phyloP scores from a whole-genome alignment of 2,113 vertebrate genomes.

The crab-eating macaque (Macaca fascicularis) region DNA sequence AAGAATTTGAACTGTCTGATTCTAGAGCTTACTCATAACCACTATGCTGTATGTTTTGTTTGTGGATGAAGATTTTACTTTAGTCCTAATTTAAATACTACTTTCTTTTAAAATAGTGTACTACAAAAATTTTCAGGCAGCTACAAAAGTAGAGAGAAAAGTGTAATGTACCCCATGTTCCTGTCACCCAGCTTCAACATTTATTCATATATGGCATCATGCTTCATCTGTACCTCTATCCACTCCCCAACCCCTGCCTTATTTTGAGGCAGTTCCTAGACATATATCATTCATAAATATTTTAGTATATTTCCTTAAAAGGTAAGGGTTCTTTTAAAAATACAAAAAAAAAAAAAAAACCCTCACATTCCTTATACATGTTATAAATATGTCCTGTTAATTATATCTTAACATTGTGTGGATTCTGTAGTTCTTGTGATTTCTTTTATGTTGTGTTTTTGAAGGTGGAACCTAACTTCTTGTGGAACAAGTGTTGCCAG shows the following conservation, averaged over 20 bases:
- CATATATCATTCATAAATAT: constrained; percentile 42
- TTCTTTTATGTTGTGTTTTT: constrained; percentile 67
- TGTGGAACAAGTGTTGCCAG: constrained; percentile 98
- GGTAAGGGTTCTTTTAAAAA: constrained; percentile 19
- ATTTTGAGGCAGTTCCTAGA: constrained; percentile 1
- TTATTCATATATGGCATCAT: background rate
- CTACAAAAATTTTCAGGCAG: background rate
- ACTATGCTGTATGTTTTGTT: background rate
- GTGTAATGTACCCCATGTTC: background rate
- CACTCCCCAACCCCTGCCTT: background rate
- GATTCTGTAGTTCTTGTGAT: constrained; percentile 40
- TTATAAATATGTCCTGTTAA: constrained; percentile 5
- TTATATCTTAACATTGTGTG: background rate
- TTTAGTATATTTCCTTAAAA: constrained; percentile 30
- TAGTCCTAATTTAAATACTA: background rate
- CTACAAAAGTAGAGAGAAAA: background rate
- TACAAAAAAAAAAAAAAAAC: background rate
- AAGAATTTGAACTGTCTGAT: constrained; percentile 38
- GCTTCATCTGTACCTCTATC: constrained; percentile 10
- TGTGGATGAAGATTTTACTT: background rate
- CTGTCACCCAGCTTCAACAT: background rate
- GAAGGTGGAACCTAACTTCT: constrained; percentile 97
- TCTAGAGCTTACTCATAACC: constrained; percentile 17
- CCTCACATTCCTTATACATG: background rate
- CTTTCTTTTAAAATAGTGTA: constrained; percentile 46